Conservation (phyloP, 2,888 invertebrate species). For the Scaptomyza polygonia region DNA sequence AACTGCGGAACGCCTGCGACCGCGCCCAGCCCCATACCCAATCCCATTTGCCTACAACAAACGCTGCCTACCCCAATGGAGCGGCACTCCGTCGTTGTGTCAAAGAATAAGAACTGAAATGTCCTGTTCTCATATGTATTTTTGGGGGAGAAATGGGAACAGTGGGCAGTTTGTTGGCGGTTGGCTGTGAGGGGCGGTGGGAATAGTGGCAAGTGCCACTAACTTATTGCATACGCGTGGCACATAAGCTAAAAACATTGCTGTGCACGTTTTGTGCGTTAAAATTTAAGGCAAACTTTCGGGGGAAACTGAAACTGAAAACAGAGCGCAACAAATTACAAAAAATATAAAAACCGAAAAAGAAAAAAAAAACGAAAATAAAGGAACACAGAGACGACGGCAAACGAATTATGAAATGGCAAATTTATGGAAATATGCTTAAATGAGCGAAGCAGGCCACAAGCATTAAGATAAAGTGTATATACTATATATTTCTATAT, state of each 20-base stretch:
- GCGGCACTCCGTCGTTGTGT: constrained; percentile 32
- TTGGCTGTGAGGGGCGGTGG: neutral
- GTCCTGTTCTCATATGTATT: constrained; percentile 46
- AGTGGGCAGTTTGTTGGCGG: neutral
- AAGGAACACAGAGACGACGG: neutral
- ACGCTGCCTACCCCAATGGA: constrained; percentile 10
- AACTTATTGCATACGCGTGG: constrained; percentile 68
- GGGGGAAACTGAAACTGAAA: too few species aligned
- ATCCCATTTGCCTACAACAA: neutral
- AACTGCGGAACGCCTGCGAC: constrained; percentile 39
- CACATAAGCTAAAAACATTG: constrained; percentile 70
- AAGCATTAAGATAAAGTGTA: constrained; percentile 30
- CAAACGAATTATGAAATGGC: constrained; percentile 48
- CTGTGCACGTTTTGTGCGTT: constrained; percentile 69
- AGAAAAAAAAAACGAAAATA: too few species aligned
- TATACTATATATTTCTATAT: too few species aligned
- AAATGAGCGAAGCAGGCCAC: constrained; percentile 34
- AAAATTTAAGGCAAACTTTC: constrained; percentile 49
- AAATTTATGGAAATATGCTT: constrained; percentile 53
- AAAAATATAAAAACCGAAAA: constrained; percentile 1
- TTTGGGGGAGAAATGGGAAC: neutral
- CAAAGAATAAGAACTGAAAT: constrained; percentile 40
- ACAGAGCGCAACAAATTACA: constrained; percentile 9
- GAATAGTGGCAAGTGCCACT: constrained; percentile 27
- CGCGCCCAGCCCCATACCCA: constrained; percentile 26